Conservation (phyloP, 2,888 invertebrate species). For the Leucophenga maculata region DNA sequence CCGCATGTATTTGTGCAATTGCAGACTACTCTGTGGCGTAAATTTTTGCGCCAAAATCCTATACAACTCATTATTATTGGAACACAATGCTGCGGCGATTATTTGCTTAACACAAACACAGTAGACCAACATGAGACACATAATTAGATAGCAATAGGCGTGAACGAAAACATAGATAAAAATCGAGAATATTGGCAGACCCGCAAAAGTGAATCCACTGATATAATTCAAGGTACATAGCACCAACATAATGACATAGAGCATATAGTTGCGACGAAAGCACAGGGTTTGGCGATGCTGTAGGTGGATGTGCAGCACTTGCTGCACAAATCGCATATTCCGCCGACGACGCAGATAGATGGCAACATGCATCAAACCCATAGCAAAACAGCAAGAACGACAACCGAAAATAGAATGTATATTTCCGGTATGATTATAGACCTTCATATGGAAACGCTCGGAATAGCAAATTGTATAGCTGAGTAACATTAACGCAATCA, state of each 20-base stretch:
- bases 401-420: constrained; percentile 44
- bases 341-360: constrained; percentile 46
- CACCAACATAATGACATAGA: constrained; percentile 35
- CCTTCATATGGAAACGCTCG: constrained; percentile 22
- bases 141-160: constrained; percentile 39
- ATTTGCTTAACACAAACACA: constrained; percentile 49
- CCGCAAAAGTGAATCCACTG: constrained; percentile 32
- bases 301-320: constrained; percentile 38
- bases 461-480: constrained; percentile 32
- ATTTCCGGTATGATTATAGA: constrained; percentile 51
- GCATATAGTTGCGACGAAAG: constrained; percentile 37
- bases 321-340: constrained; percentile 39
- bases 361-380: constrained; percentile 39
- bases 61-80: constrained; percentile 34
- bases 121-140: constrained; percentile 42
- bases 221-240: constrained; percentile 36
- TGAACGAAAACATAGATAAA: constrained; percentile 36
- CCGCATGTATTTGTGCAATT: constrained; percentile 17
- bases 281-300: background rate
- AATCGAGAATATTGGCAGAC: background rate
- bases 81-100: constrained; percentile 34
- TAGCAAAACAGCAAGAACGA: constrained; percentile 37
- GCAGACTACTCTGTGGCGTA: background rate
- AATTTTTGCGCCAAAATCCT: background rate
- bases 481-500: constrained; percentile 20